phyloP scores from a whole-genome alignment of 2,113 vertebrate species.

The Phylloscopus trochilus region DNA sequence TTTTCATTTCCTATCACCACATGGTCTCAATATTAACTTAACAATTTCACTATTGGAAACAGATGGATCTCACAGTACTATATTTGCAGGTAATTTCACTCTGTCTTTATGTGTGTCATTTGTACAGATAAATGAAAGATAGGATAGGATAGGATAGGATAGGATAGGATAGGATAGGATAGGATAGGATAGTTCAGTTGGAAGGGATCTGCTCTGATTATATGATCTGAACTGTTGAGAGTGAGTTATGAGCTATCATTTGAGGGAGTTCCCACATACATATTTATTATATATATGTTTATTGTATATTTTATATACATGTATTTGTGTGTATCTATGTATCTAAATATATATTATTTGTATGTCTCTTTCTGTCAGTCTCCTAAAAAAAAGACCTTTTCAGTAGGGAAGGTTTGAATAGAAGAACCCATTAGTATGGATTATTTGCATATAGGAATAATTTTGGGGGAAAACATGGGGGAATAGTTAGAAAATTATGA shows the following conservation, averaged over 20 bases:
- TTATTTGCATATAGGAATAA: not conserved
- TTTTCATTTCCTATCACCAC: not conserved
- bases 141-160: not conserved
- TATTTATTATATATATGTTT: not conserved
- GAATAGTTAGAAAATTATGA: not conserved
- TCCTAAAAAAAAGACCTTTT: not conserved
- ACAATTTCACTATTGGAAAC: not conserved
- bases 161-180: not conserved
- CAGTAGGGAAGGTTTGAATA: not conserved
- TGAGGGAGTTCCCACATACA: fast-evolving
- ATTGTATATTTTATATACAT: not conserved
- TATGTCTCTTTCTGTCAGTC: not conserved
- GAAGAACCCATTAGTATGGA: not conserved
- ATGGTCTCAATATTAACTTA: not conserved
- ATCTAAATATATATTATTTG: not conserved
- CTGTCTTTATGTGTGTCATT: not conserved
- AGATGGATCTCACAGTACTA: not conserved
- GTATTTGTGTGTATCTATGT: not conserved
- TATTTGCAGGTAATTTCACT: not conserved
- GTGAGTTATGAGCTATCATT: not conserved
- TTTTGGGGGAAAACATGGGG: not conserved
- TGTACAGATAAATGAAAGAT: not conserved
- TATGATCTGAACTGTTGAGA: not conserved
- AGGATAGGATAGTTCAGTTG: not conserved
- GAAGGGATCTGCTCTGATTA: not conserved